Evolutionary conservation across 2,888 invertebrate species (phyloP).

Genomic region (Balanococcus diminutus): DNA sequence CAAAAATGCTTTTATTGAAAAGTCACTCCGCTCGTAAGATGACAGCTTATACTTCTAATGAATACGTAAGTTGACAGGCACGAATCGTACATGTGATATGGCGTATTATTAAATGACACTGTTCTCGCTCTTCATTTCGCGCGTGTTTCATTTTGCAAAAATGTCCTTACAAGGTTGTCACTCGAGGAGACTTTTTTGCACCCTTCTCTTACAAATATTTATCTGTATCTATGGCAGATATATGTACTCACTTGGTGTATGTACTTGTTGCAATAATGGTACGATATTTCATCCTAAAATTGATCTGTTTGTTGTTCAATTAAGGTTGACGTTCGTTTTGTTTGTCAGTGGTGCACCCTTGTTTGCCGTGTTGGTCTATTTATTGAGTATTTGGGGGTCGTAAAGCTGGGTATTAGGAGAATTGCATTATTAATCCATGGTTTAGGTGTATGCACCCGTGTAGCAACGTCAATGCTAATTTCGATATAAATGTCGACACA

Average conservation of each 20-base stretch:
- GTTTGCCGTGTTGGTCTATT: background rate
- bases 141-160: background rate
- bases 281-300: background rate
- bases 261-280: background rate
- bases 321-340: background rate
- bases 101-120: background rate
- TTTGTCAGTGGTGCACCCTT: background rate
- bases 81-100: conserved; percentile 16
- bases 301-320: background rate
- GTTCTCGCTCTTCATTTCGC: background rate
- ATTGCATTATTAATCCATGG: too few relatives aligned
- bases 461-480: too few relatives aligned
- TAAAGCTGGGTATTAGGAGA: too few relatives aligned
- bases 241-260: background rate
- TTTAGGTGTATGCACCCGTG: too few relatives aligned
- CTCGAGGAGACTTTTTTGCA: background rate
- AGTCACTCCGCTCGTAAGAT: conserved; percentile 6
- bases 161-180: background rate
- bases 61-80: background rate
- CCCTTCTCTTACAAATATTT: background rate
- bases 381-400: background rate
- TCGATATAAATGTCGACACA: too few relatives aligned
- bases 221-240: too few relatives aligned
- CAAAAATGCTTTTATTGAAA: conserved; percentile 28
- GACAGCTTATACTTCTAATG: conserved; percentile 7